Conservation (phyloP, 2,888 invertebrate species). For the Drosophila mimetica region DNA sequence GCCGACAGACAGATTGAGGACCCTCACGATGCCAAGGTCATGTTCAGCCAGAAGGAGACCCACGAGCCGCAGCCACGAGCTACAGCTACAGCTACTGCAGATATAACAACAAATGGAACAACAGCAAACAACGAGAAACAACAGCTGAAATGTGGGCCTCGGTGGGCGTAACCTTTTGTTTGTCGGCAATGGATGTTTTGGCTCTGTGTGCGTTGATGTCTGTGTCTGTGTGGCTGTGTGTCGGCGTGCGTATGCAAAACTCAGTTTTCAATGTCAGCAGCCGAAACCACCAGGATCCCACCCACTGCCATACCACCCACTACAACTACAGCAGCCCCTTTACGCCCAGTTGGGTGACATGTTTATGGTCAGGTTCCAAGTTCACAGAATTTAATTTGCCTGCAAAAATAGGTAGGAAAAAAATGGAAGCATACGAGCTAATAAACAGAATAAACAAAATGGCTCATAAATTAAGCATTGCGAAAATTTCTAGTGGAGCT, state of each 20-base stretch:
- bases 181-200: conserved; percentile 43
- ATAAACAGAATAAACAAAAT: not conserved
- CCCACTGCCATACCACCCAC: conserved; percentile 1
- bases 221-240: conserved; percentile 7
- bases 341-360: conserved; percentile 34
- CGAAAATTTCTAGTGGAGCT: not conserved
- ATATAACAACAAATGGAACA: conserved; percentile 22
- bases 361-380: conserved; percentile 47
- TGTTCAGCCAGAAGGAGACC: conserved; percentile 24
- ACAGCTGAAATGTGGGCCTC: conserved; percentile 53
- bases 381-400: conserved; percentile 26
- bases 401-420: not conserved
- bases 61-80: conserved; percentile 3
- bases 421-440: not conserved
- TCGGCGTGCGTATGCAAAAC: conserved; percentile 50
- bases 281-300: conserved; percentile 30
- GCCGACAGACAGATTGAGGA: conserved; percentile 57
- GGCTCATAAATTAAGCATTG: not conserved
- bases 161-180: conserved; percentile 67
- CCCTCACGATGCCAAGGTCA: conserved; percentile 69
- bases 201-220: conserved; percentile 10
- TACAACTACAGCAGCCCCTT: conserved; percentile 5
- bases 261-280: conserved; percentile 69
- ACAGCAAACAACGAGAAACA: conserved; percentile 27
- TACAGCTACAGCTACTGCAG: conserved; percentile 27